A percentile compares a stretch with the other conserved stretches of the same genome.
Conservation (phyloP, 1,140 invertebrate genomes). For the Drosophila ironensis region DNA sequence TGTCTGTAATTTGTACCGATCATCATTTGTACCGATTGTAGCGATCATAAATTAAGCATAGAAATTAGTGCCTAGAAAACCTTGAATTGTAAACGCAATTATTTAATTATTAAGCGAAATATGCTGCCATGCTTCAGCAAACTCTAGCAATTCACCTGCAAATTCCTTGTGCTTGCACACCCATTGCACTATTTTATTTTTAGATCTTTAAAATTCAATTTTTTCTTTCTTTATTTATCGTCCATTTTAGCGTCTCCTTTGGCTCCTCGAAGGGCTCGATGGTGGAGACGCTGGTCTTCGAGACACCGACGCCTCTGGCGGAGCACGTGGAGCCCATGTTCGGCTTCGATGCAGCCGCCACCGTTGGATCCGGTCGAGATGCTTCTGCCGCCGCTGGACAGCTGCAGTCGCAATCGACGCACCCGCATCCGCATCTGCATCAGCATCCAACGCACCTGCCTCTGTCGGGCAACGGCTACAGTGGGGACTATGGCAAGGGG, state of each 20-base stretch:
- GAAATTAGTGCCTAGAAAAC: too few relatives aligned
- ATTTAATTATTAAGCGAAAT: too few relatives aligned
- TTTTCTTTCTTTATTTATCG: not conserved
- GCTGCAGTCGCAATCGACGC: slow-evolving; percentile 30
- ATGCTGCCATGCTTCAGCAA: too few relatives aligned
- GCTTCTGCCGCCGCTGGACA: slow-evolving; percentile 53
- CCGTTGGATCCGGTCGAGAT: slow-evolving; percentile 69
- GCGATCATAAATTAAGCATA: too few relatives aligned
- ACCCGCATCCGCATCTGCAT: slow-evolving; percentile 8
- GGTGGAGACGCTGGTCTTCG: slow-evolving; percentile 95
- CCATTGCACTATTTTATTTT: too few relatives aligned
- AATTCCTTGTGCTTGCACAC: too few relatives aligned
- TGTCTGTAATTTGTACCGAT: too few relatives aligned
- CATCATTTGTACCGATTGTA: too few relatives aligned
- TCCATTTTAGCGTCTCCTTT: slow-evolving; percentile 90
- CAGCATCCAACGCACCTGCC: slow-evolving; percentile 40
- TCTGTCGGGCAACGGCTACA: slow-evolving; percentile 30
- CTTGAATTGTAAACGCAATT: too few relatives aligned
- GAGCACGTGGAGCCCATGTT: slow-evolving; percentile 85
- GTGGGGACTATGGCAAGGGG: slow-evolving; percentile 61
- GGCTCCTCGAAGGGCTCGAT: slow-evolving; percentile 96
- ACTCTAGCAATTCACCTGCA: too few relatives aligned
- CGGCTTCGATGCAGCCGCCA: slow-evolving; percentile 68
- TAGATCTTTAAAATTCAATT: not conserved
- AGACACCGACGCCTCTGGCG: slow-evolving; percentile 88